Conservation (phyloP, 2,113 vertebrate species). For the Balaeniceps rex region DNA sequence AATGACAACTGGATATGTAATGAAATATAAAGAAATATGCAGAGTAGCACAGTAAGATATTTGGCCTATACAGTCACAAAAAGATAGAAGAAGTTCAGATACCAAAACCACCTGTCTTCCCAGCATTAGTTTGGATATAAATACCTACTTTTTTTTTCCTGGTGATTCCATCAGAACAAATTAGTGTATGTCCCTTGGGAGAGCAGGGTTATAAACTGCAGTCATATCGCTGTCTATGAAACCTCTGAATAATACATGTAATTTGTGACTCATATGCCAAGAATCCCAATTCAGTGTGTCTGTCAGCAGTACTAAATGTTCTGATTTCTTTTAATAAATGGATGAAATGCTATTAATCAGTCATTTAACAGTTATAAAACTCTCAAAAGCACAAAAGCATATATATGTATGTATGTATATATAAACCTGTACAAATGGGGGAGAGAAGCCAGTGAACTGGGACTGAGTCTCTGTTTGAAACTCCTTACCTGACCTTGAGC, state of each 20-base stretch:
- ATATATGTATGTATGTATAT: too few relatives aligned
- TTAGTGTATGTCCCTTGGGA: background rate
- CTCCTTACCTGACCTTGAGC: background rate
- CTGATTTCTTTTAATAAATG: background rate
- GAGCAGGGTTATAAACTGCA: background rate
- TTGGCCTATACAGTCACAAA: background rate
- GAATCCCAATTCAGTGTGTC: background rate
- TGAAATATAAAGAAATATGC: background rate
- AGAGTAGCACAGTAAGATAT: background rate
- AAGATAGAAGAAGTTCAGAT: background rate
- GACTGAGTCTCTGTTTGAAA: background rate
- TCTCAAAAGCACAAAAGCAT: background rate
- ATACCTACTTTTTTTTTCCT: background rate
- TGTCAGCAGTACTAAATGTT: background rate
- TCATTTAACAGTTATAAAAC: background rate
- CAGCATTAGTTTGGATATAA: background rate
- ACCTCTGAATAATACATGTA: conserved; percentile 46
- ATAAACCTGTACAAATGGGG: background rate
- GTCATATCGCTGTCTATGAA: background rate
- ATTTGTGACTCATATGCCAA: conserved; percentile 18
- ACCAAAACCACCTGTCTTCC: background rate
- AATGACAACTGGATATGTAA: background rate
- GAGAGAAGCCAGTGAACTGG: background rate
- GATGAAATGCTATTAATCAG: background rate
- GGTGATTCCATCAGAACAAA: background rate